Evolutionary conservation across 1,140 invertebrate genomes (phyloP), one percentile per base, ranked within the genome.

Genomic region (Protaetia brevitarsis): DNA sequence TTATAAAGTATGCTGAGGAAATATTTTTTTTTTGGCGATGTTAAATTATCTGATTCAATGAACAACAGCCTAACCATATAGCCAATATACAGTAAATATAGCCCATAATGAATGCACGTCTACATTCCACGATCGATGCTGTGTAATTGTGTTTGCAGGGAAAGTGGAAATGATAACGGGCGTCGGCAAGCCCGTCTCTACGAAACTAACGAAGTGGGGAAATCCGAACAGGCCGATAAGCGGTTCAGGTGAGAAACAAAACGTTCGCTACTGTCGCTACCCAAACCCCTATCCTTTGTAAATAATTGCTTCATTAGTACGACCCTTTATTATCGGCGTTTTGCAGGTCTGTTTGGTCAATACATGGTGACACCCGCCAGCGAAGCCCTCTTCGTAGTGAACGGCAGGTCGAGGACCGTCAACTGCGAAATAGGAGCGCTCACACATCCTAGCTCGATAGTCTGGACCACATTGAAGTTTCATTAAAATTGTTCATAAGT

Each of bases 131-230:
- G 3, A 51, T 51, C 16, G 41, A 8, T 23, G 19, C 3, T n/a
- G n/a, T n/a, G n/a, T 29, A 65, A 65, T 30, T 36, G 26, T 66
- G 58, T 67, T 69, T 71, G 1, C 86, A 75, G 90, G 90, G 81
- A 90, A 91, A 84, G 89, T 93, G 6, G 89, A 92, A 76, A 88
- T 91, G 80, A 88, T 93, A 66, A 89, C 88, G 2, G 88, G 88
- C 26, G 88, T 90, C 3, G 88, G 88, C 2, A 83, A 83, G 72
- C 85, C 88, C 13, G 83, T 86, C 78, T 78, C 82, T 6, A 74
- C 81, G 3, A 78, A 77, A 41, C 71, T 85, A 66, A 81, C 86
- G 59, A 83, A 86, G 72, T 91, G 89, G 88, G 84, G 83, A 41
- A 86, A 86, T 70, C 83, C 87, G 7, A 87, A 86, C 71, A 82